Conservation (phyloP, 2,113 vertebrate species). For the Dendropsophus ebraccatus region DNA sequence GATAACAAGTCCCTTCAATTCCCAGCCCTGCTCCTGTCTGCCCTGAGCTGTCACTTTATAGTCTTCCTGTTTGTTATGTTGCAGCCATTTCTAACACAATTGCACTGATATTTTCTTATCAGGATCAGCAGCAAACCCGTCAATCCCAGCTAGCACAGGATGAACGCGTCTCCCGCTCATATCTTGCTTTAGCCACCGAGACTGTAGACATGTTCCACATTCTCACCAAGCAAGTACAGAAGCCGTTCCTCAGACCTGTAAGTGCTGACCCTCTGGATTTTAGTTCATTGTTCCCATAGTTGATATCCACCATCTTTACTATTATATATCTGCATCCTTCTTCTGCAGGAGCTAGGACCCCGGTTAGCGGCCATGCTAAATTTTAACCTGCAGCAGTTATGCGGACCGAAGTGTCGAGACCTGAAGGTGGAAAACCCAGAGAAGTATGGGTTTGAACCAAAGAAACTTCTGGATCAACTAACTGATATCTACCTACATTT, state of each 20-base stretch:
- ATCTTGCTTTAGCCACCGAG: conserved; percentile 94
- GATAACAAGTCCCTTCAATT: background rate
- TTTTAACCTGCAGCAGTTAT: conserved; percentile 97
- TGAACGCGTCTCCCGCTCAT: conserved; percentile 94
- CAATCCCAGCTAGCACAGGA: conserved; percentile 97
- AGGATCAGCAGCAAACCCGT: conserved; percentile 98
- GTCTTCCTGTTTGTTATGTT: background rate
- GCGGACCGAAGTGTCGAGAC: conserved; percentile 97
- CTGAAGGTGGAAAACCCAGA: conserved; percentile 98
- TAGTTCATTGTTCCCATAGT: background rate
- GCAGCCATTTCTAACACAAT: background rate
- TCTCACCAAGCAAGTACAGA: conserved; percentile 98
- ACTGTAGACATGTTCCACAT: conserved; percentile 99
- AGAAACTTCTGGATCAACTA: conserved; percentile 97
- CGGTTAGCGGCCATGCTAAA: conserved; percentile 97
- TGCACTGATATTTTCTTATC: conserved; percentile 22
- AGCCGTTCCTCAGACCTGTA: conserved; percentile 97
- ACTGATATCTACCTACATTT: conserved; percentile 97
- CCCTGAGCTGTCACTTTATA: background rate
- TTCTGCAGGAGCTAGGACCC: conserved; percentile 88
- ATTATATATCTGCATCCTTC: background rate
- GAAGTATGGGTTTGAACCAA: conserved; percentile 98
- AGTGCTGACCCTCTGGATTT: conserved; percentile 73
- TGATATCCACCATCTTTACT: background rate
- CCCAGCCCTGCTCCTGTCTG: background rate